Base-by-base conservation (phyloP, 2,113 vertebrate genomes). In the Aphelocoma coerulescens region DNA sequence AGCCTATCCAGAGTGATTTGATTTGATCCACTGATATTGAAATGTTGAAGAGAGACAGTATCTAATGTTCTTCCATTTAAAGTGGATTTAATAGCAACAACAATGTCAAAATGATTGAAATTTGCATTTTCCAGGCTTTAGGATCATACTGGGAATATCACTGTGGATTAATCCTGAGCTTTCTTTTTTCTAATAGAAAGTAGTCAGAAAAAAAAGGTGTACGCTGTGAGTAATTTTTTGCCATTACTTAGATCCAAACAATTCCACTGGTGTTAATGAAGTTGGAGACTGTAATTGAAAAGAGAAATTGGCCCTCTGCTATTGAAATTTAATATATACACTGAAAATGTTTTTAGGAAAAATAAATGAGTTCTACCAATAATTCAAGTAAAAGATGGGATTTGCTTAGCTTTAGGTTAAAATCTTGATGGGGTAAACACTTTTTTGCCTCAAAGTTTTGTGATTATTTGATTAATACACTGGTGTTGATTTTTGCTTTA, bases 1-100 rank as follows among this genome's bases (percentile, higher is more conserved):
- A 91, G 46, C 48, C 74, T 93, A 65, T 87, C 76, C 75, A 67
- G 88, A 83, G 58, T 95, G 52, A 93, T 95, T 97, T 91, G 51
- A 91, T 95, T 96, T 96, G 88, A 97, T 94, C 75, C 32, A 16
- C 58, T 96, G 83, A 62, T 96, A 85, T 68, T 96, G 91, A 96
- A 83, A 88, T 91, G 73, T 66, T 89, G 62, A 91, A 88, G 71
- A 84, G 67, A 95, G 68, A 27, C 33, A 76, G 58, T 82, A n/a
- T 67, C 61, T 75, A 63, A 91, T 86, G 69, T 87, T 85, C 57
- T 96, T 85, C 89, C 87, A 5, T 81, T 88, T 93, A 89, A 87
- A 95, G n/a, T 76, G 51, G 58, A 88, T 93, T 95, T 79, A 83
- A 5, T 49, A 63, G 66, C 85, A 95, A 91, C 74, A 95, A 91